Evolutionary conservation across 2,113 vertebrate genomes (phyloP).

Genomic region (Misgurnus mizolepis): DNA sequence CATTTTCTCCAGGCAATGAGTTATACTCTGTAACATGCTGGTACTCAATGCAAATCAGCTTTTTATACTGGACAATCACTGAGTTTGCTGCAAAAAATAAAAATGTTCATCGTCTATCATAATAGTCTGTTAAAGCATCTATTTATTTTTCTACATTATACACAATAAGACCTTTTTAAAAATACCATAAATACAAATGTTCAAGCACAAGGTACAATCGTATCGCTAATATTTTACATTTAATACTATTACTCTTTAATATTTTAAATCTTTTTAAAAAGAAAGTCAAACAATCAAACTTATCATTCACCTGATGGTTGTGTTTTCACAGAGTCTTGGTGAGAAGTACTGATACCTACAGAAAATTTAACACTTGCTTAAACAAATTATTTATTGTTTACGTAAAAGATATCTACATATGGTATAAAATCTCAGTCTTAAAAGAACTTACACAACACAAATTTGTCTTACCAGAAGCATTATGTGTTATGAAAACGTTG

Average conservation of each 20-base stretch:
- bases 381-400: background rate
- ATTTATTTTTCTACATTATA: too few relatives aligned
- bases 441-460: background rate
- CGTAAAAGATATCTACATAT: background rate
- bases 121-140: too few relatives aligned
- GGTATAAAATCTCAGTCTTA: background rate
- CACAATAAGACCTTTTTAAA: too few relatives aligned
- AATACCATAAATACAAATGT: too few relatives aligned
- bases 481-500: background rate
- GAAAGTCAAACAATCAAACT: background rate
- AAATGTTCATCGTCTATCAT: background rate
- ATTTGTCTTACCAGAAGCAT: background rate
- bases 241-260: too few relatives aligned
- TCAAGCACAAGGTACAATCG: too few relatives aligned
- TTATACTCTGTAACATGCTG: slow-evolving; percentile 38
- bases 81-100: background rate
- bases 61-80: slow-evolving; percentile 12
- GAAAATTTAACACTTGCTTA: background rate
- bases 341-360: background rate
- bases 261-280: too few relatives aligned
- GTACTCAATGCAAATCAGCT: background rate
- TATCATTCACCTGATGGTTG: background rate
- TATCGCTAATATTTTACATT: too few relatives aligned
- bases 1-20: slow-evolving; percentile 35
- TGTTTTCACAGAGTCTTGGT: background rate